Conservation (phyloP, 2,888 invertebrate genomes). For the Prosapia bicincta region DNA sequence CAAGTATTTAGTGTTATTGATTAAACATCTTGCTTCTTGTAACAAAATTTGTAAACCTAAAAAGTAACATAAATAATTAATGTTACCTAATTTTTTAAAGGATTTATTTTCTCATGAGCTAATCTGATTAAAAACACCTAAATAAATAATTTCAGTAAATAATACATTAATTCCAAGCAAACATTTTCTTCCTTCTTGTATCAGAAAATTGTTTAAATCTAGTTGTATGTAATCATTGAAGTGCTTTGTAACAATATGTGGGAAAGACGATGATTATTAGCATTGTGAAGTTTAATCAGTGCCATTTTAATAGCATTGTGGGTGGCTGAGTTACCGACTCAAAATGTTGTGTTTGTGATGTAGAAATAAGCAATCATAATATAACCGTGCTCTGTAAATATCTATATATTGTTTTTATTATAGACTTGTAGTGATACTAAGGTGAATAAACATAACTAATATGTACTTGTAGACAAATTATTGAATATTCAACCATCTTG, state of each 20-base stretch:
- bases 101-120: too few species aligned
- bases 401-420: conserved; percentile 24
- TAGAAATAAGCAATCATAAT: conserved; percentile 20
- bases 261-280: background rate
- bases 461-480: background rate
- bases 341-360: conserved; percentile 13
- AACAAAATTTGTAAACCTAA: too few species aligned
- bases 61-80: too few species aligned
- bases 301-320: background rate
- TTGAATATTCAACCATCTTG: too few species aligned
- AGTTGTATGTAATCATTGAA: background rate
- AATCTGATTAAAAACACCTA: too few species aligned
- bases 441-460: conserved; percentile 24
- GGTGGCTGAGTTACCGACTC: conserved; percentile 2
- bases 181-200: background rate
- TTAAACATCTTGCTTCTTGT: too few species aligned
- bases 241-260: background rate
- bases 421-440: conserved; percentile 23
- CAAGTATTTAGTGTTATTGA: too few species aligned
- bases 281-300: background rate
- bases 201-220: background rate
- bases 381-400: conserved; percentile 13
- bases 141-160: too few species aligned
- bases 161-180: too few species aligned
- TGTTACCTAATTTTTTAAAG: too few species aligned